Evolutionary conservation across 2,113 vertebrate species (phyloP).

Genomic region (Labeo rohita): DNA sequence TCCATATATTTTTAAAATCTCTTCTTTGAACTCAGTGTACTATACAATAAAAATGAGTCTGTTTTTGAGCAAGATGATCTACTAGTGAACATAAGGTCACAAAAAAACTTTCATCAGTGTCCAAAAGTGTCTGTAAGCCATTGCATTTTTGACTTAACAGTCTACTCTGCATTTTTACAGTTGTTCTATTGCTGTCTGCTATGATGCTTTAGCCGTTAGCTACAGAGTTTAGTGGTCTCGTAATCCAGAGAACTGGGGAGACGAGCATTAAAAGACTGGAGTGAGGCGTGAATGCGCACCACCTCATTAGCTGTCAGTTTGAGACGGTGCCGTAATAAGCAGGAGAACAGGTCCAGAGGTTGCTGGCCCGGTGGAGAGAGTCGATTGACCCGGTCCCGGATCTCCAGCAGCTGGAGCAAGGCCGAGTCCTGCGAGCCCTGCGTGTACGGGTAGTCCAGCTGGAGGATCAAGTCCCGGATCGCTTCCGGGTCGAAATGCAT

Average conservation of each 20-base stretch:
- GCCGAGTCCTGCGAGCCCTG: slow-evolving; percentile 96
- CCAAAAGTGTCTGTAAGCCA: slow-evolving; percentile 53
- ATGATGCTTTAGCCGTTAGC: slow-evolving; percentile 82
- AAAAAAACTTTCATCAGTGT: slow-evolving; percentile 55
- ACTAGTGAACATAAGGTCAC: slow-evolving; percentile 52
- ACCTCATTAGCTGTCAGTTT: slow-evolving; percentile 94
- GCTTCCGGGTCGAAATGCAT: slow-evolving; percentile 98
- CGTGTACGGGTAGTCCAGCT: slow-evolving; percentile 97
- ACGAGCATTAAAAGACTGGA: slow-evolving; percentile 90
- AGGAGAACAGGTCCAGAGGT: slow-evolving; percentile 92
- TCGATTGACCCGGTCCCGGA: slow-evolving; percentile 93
- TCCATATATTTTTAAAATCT: slow-evolving; percentile 85
- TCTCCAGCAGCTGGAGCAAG: slow-evolving; percentile 92
- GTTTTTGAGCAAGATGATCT: slow-evolving; percentile 67
- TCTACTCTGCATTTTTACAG: slow-evolving; percentile 41
- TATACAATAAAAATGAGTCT: slow-evolving; percentile 76
- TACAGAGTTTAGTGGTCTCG: slow-evolving; percentile 96
- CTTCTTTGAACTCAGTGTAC: slow-evolving; percentile 84
- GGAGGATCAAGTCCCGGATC: slow-evolving; percentile 93
- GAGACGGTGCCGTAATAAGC: slow-evolving; percentile 93
- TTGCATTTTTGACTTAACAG: slow-evolving; percentile 40
- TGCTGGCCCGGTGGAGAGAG: slow-evolving; percentile 91
- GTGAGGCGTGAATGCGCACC: slow-evolving; percentile 89
- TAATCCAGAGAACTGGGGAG: slow-evolving; percentile 94
- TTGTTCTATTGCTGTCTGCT: slow-evolving; percentile 70